Evolutionary conservation across 2,888 invertebrate genomes (phyloP).

Genomic region (Synergus itoensis): DNA sequence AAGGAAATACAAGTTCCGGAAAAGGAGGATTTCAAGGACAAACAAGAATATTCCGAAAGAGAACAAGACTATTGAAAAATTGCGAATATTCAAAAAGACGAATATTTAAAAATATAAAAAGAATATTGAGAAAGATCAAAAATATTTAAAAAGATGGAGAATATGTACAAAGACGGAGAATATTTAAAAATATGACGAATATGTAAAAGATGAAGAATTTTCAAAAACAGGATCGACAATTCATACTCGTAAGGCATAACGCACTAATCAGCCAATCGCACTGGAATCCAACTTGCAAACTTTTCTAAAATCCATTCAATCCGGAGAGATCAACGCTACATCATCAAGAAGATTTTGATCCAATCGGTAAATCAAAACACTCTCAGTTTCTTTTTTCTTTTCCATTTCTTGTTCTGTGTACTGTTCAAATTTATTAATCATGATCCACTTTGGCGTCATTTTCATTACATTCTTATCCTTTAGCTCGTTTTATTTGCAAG

Average conservation of each 20-base stretch:
- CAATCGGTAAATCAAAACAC: constrained; percentile 34
- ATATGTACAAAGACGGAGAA: background rate
- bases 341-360: constrained; percentile 25
- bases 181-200: background rate
- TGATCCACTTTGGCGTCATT: background rate
- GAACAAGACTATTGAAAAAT: background rate
- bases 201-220: background rate
- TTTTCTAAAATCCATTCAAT: constrained; percentile 27
- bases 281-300: constrained; percentile 22
- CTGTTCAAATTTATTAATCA: background rate
- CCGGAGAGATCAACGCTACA: constrained; percentile 18
- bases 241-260: constrained; percentile 10
- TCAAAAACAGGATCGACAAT: background rate
- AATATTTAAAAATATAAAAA: background rate
- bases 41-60: background rate
- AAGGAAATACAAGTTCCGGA: constrained; percentile 24
- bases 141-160: background rate
- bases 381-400: constrained; percentile 35
- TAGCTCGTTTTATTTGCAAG: background rate
- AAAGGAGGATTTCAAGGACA: constrained; percentile 1
- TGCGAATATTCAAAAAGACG: background rate
- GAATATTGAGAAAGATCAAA: background rate
- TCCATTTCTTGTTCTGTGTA: constrained; percentile 21
- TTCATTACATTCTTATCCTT: background rate
- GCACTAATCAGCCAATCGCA: constrained; percentile 21